Conservation (phyloP, 1,140 invertebrate genomes). For the Agrilus planipennis region DNA sequence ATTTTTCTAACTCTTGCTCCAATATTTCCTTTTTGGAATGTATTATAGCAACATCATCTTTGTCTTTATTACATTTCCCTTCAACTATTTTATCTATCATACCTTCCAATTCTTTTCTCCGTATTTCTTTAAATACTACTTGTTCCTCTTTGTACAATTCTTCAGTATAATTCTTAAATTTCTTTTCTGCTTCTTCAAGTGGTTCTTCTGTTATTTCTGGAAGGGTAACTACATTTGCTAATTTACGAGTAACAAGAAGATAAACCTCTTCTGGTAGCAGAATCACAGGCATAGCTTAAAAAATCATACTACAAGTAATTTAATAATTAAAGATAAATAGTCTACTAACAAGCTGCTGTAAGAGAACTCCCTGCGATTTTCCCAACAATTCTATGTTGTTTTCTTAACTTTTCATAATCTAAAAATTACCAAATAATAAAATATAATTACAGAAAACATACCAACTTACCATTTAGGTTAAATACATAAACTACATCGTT, state of each 20-base stretch:
- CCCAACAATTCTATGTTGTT: constrained; percentile 25
- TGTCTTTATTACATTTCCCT: constrained; percentile 21
- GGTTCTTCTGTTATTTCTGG: constrained; percentile 7
- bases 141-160: constrained; percentile 19
- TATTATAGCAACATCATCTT: constrained; percentile 8
- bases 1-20: constrained; percentile 27
- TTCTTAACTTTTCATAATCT: constrained; percentile 23
- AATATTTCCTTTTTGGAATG: constrained; percentile 24
- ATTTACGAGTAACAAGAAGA: constrained; percentile 19
- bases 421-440: constrained; percentile 7
- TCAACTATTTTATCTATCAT: constrained; percentile 28
- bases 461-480: too few species aligned
- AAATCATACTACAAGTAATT: background rate
- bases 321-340: background rate
- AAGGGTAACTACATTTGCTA: constrained; percentile 15
- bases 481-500: too few species aligned
- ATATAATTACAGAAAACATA: too few species aligned
- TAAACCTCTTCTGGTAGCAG: constrained; percentile 26
- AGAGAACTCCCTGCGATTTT: constrained; percentile 20
- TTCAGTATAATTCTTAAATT: constrained; percentile 17
- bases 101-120: constrained; percentile 21
- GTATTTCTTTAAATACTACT: constrained; percentile 19
- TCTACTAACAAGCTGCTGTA: constrained; percentile 14
- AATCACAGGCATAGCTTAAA: constrained; percentile 23
- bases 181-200: constrained; percentile 4